Evolutionary conservation across 2,888 invertebrate species (phyloP).

Genomic region (Deilephila elpenor): DNA sequence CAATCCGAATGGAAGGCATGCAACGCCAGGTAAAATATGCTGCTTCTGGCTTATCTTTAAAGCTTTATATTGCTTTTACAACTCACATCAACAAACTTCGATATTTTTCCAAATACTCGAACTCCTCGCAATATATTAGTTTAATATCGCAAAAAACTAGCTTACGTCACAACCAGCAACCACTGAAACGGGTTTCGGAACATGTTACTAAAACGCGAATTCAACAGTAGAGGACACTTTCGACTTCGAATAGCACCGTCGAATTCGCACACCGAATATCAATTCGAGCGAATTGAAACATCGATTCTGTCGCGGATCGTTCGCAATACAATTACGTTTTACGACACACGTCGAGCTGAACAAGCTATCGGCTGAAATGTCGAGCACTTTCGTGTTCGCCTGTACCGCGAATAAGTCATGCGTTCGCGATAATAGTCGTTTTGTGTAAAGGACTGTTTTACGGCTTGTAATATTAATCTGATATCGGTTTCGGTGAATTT

Average conservation of each 20-base stretch:
- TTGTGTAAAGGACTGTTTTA: not conserved
- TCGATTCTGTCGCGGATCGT: conserved; percentile 1
- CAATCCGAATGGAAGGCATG: too few relatives aligned
- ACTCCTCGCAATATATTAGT: too few relatives aligned
- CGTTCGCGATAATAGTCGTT: not conserved
- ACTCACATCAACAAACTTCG: too few relatives aligned
- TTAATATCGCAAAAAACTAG: too few relatives aligned
- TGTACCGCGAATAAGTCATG: not conserved
- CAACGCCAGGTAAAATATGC: too few relatives aligned
- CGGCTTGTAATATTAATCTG: not conserved
- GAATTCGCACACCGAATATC: not conserved
- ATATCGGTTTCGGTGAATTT: not conserved
- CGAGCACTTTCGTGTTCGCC: not conserved
- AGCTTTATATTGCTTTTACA: too few relatives aligned
- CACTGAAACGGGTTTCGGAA: not conserved
- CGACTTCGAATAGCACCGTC: too few relatives aligned
- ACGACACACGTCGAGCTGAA: conserved; percentile 16
- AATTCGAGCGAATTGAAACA: conserved; percentile 21
- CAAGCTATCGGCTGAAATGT: conserved; percentile 14
- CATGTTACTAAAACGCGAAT: not conserved
- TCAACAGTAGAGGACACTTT: too few relatives aligned
- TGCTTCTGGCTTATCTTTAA: too few relatives aligned
- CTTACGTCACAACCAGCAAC: too few relatives aligned
- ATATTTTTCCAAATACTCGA: too few relatives aligned
- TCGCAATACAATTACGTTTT: conserved; percentile 22